phyloP scores from a whole-genome alignment of 2,888 invertebrate species.

The Hemicrepidius hirtus region DNA sequence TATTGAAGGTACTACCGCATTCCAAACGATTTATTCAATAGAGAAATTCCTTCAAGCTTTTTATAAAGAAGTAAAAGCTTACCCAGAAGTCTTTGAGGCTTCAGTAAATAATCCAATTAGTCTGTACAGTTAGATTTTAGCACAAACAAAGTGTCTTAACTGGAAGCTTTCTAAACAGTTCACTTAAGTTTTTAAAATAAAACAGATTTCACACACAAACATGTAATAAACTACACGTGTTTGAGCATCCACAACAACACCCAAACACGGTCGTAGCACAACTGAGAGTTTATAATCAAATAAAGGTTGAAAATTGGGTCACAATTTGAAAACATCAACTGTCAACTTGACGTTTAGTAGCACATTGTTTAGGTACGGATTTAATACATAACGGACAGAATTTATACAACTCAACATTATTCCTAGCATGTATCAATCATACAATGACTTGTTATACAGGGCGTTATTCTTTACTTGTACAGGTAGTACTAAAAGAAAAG shows the following conservation, averaged over 20 bases:
- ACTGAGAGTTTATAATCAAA: constrained; percentile 35
- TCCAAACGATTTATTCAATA: constrained; percentile 11
- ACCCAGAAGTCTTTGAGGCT: constrained; percentile 8
- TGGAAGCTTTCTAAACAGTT: constrained; percentile 19
- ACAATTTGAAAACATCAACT: constrained; percentile 41
- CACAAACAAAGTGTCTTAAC: constrained; percentile 2
- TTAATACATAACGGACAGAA: not conserved
- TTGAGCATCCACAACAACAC: not conserved
- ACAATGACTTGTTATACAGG: too few species aligned
- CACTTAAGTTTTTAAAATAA: constrained; percentile 4
- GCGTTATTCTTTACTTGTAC: too few species aligned
- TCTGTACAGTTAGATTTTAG: constrained; percentile 5
- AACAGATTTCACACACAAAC: not conserved
- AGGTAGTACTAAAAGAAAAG: too few species aligned
- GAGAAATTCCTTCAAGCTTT: constrained; percentile 5
- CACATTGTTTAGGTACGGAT: not conserved
- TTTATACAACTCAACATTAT: constrained; percentile 14
- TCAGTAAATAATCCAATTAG: constrained; percentile 33
- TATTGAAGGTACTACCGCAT: constrained; percentile 2
- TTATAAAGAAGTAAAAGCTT: constrained; percentile 17
- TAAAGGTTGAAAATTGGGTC: constrained; percentile 34
- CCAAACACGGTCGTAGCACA: constrained; percentile 1
- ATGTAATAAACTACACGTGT: constrained; percentile 13
- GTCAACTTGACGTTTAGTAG: constrained; percentile 31
- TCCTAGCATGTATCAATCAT: too few species aligned